These are phyloP conservation scores for Platyrinchus mystaceus DNA, from an alignment of 2,797 vertebrate species.

Conservation along the genomic window DNA sequence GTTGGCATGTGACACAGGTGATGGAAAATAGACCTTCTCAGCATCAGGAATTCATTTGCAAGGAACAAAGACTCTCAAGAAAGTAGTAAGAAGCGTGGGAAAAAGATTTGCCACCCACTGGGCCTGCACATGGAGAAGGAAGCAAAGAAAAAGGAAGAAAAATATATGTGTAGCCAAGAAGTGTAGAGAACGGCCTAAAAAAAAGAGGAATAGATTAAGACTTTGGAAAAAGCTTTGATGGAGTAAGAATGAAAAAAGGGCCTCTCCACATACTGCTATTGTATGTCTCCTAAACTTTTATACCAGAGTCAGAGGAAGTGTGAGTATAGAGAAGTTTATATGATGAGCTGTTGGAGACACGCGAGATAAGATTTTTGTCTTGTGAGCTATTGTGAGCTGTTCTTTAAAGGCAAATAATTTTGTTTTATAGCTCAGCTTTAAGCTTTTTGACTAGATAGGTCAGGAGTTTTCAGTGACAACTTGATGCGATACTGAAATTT, in stretches of 20 bases:
- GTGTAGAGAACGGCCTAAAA: background rate
- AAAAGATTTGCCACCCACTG: slow-evolving; percentile 3
- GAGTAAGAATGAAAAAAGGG: background rate
- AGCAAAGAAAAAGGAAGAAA: background rate
- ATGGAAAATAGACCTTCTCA: background rate
- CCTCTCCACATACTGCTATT: background rate
- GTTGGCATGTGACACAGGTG: background rate
- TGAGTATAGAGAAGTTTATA: background rate
- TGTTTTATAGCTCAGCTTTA: background rate
- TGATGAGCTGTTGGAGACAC: background rate
- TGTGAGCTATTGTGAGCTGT: background rate
- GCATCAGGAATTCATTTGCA: background rate
- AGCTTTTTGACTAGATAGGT: background rate
- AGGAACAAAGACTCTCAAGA: background rate
- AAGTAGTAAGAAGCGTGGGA: background rate
- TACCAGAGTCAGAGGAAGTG: background rate
- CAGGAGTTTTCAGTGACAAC: background rate
- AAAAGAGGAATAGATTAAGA: background rate
- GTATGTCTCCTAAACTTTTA: background rate
- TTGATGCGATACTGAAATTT: background rate
- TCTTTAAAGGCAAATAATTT: background rate
- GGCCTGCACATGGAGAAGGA: background rate
- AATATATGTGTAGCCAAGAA: background rate
- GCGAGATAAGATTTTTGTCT: background rate
- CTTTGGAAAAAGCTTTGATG: background rate